A percentile compares a stretch with the other conserved stretches of the same genome.
phyloP scores from a whole-genome alignment of 2,113 vertebrate genomes.

The Austrofundulus limnaeus region DNA sequence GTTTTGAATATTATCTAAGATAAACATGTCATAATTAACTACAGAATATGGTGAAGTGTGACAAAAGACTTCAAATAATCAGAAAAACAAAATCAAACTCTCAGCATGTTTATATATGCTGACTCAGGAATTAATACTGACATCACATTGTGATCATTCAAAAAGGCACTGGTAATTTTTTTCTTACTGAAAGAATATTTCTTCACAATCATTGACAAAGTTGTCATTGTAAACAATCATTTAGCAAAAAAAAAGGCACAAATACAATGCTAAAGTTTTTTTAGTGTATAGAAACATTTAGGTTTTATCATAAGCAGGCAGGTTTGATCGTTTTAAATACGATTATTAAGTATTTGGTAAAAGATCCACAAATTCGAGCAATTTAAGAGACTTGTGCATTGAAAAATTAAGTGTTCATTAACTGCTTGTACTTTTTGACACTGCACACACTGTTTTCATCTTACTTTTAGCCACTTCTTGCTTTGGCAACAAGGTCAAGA shows the following conservation, averaged over 20 bases:
- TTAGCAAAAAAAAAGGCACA: background rate
- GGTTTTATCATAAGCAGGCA: conserved; percentile 4
- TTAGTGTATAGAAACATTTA: conserved; percentile 3
- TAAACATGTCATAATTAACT: background rate
- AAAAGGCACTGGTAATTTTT: background rate
- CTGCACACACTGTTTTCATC: too few species aligned
- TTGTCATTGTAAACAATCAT: conserved; percentile 12
- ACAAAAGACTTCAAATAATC: background rate
- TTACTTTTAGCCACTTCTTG: background rate
- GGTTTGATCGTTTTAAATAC: background rate
- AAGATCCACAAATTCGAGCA: background rate
- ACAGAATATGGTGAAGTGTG: background rate
- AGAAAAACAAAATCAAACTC: background rate
- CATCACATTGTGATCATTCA: background rate
- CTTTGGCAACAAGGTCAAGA: too few species aligned
- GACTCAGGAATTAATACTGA: conserved; percentile 1
- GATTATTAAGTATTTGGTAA: background rate
- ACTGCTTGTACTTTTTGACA: background rate
- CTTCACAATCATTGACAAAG: background rate
- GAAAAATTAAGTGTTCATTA: too few species aligned
- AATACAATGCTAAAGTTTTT: background rate
- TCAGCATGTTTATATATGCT: background rate
- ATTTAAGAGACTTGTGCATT: background rate
- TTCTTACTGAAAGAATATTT: background rate
- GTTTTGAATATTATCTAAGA: background rate